These are phyloP conservation scores for Trichechus manatus DNA, from an alignment of 2,113 vertebrate species.

Conservation along the genomic window DNA sequence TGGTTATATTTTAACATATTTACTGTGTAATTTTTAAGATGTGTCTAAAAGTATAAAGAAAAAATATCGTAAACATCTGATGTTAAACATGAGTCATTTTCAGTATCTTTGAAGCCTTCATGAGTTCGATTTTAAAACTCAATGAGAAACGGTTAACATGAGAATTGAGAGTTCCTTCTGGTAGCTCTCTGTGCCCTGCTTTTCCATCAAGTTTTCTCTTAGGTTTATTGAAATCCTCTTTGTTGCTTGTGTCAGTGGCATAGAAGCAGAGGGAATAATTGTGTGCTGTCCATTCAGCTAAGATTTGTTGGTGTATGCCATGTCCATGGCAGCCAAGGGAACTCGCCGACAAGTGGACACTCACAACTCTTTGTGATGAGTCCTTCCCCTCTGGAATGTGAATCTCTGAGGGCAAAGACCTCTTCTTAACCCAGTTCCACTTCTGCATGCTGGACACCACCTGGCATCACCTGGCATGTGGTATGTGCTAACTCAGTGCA, in stretches of 20 bases:
- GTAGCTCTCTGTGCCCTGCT: neutral
- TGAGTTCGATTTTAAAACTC: slow-evolving; percentile 49
- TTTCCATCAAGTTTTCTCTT: neutral
- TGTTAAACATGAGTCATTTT: slow-evolving; percentile 45
- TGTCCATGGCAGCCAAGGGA: neutral
- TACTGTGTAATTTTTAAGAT: slow-evolving; percentile 39
- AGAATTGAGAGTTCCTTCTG: neutral
- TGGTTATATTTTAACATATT: slow-evolving; percentile 59
- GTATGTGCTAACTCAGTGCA: neutral
- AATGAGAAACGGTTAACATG: neutral
- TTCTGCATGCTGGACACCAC: neutral
- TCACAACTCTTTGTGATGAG: neutral
- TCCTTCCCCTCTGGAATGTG: neutral
- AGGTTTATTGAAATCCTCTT: neutral
- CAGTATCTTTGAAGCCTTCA: neutral
- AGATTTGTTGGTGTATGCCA: neutral
- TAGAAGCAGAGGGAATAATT: neutral
- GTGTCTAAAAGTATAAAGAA: neutral
- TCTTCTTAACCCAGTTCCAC: neutral
- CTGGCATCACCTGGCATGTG: neutral
- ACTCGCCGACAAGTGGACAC: neutral
- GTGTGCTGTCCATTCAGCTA: neutral
- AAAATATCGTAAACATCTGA: slow-evolving; percentile 5
- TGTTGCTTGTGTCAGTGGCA: neutral
- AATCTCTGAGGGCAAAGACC: neutral